Evolutionary conservation across 2,888 invertebrate species (phyloP).

Genomic region (Camponotus fellah): DNA sequence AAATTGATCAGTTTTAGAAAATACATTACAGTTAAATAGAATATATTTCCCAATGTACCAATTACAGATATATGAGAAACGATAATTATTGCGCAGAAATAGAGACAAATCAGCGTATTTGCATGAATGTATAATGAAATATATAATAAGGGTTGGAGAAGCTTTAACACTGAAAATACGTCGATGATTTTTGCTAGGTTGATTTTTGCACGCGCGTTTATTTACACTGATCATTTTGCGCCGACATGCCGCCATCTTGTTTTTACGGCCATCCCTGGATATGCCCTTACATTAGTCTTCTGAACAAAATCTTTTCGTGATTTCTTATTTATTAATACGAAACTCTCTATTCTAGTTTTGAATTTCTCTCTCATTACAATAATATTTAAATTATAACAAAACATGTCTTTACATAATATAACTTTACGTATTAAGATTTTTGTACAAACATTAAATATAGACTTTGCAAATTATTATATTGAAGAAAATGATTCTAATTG

Average conservation of each 20-base stretch:
- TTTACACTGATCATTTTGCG: conserved; percentile 83
- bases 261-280: conserved; percentile 80
- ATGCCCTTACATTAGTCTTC: conserved; percentile 25
- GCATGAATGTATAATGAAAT: no score
- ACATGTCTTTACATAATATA: neutral
- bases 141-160: neutral
- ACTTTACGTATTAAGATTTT: neutral
- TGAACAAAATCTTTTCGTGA: conserved; percentile 12
- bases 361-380: neutral
- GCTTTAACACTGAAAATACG: conserved; percentile 35
- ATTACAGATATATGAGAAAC: neutral
- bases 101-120: neutral
- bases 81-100: neutral
- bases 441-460: neutral
- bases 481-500: neutral
- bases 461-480: neutral
- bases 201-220: conserved; percentile 72
- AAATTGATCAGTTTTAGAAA: neutral
- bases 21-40: conserved; percentile 6
- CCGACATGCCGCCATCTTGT: conserved; percentile 82
- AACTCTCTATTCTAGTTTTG: neutral
- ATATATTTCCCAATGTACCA: neutral
- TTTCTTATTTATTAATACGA: neutral
- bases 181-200: conserved; percentile 36
- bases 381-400: neutral